Base-by-base conservation (phyloP, 1,140 invertebrate genomes). In the Cylas formicarius region DNA sequence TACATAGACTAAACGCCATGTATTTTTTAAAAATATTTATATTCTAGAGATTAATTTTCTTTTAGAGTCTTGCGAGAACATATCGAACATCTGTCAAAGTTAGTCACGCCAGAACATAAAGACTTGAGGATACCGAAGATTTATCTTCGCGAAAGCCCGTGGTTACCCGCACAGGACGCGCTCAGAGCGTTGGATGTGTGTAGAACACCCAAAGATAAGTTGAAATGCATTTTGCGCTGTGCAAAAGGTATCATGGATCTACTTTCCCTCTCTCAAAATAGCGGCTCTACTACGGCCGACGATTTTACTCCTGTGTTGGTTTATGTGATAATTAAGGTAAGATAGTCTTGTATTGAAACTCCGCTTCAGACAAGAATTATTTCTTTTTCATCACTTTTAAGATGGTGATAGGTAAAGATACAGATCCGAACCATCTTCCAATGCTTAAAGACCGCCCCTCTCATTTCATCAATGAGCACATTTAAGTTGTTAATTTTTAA, bases 281-380 rank as follows among this genome's bases (percentile, higher is more conserved):
- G 82, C 52, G 76, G 78, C 2, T 81, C 88, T n/a, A 90, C 93
- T 9, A 86, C 93, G 16, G 95, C 96, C 2, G 96, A 99, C 68
- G 94, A 98, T 73, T 79, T 98, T 53, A 87, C 93, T 58, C 96
- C 96, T 8, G 91, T 97, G 14, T 75, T 99, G 27, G 92, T 99
- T 23, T 97, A 87, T 68, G 90, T 99, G 36, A 82, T 98, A 38
- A 91, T 98, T 48, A 94, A 92, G 78, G 86, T 87, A 67, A 71
- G 52, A 21, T 29, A 13, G 6, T 29, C 3, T 36, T 11, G 4
- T 10, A 36, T 20, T 2, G 4, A 18, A 7, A 18, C 7, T 14
- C 17, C 7, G n/a, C 33, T 8, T 6, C 18, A 35, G n/a, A 35
- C 33, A 20, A 19, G 4, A 20, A 18, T 18, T 10, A 4, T 7